phyloP scores from a whole-genome alignment of 2,113 vertebrate species.

The Semnornis frantzii region DNA sequence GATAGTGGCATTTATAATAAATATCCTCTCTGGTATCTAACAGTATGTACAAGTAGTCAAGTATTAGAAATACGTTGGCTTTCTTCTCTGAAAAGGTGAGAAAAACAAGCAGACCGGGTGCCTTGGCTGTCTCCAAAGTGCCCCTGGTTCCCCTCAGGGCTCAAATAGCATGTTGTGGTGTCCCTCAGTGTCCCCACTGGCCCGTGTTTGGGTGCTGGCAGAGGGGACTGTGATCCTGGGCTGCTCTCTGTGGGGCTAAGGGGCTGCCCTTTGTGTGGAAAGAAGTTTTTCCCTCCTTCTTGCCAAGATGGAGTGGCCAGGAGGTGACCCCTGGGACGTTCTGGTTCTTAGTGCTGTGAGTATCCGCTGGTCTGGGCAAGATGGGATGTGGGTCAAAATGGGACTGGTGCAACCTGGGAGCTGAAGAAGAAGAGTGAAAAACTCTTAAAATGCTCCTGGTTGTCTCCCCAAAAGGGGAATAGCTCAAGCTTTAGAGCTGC shows the following conservation, averaged over 20 bases:
- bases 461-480: background rate
- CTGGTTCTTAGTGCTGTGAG: accelerated
- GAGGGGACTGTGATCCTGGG: background rate
- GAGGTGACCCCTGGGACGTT: background rate
- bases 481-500: background rate
- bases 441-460: background rate
- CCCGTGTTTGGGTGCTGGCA: background rate
- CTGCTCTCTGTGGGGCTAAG: background rate
- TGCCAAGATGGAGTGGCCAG: background rate
- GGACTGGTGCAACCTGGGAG: too few relatives aligned
- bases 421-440: background rate
- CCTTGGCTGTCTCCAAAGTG: background rate
- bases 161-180: background rate
- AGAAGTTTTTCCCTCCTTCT: background rate
- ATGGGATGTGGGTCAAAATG: accelerated
- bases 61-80: background rate
- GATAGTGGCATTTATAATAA: background rate
- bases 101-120: background rate
- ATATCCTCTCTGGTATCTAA: slow-evolving; percentile 26
- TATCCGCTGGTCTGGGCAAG: background rate
- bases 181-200: background rate
- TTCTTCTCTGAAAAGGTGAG: background rate
- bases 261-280: background rate
- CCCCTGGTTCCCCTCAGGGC: background rate
- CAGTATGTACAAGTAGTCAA: background rate